Percentiles rank a stretch among this genome's conserved stretches.
Conservation (phyloP, 92 coral and sea anemone species). For the Paramuricea clavata region DNA sequence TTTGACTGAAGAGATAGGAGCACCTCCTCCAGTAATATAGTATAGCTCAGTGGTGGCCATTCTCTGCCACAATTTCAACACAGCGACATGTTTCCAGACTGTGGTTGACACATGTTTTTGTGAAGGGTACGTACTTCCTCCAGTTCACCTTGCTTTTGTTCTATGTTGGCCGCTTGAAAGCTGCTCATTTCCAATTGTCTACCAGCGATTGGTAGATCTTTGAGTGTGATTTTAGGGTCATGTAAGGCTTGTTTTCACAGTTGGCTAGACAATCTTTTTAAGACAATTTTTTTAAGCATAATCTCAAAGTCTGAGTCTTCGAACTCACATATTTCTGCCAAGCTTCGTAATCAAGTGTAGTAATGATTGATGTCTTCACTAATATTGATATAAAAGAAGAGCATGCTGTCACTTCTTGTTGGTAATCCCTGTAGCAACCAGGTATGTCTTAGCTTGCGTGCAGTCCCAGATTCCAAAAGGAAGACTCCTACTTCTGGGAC, state of each 20-base stretch:
- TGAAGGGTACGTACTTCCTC: not conserved
- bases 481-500: too few relatives aligned
- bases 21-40: too few relatives aligned
- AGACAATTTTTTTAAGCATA: not conserved
- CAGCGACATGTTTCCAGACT: too few relatives aligned
- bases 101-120: not conserved
- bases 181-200: not conserved
- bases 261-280: not conserved
- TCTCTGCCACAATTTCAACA: conserved; percentile 7
- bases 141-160: not conserved
- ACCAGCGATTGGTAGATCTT: not conserved
- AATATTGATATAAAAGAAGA: not conserved
- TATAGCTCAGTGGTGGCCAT: too few relatives aligned
- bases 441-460: not conserved
- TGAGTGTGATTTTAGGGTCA: conserved; percentile 4
- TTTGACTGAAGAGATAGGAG: too few relatives aligned
- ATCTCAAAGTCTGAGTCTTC: not conserved
- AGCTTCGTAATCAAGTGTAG: not conserved
- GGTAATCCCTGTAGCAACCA: not conserved
- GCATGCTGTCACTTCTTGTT: not conserved
- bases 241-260: not conserved
- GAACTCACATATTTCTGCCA: conserved; percentile 1
- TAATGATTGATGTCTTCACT: not conserved
- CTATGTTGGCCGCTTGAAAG: not conserved
- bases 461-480: too few relatives aligned